A percentile compares a stretch with the other conserved stretches of the same genome.
These are phyloP conservation scores for Trichechus manatus DNA, from an alignment of 2,113 vertebrate genomes.

Conservation along the genomic window DNA sequence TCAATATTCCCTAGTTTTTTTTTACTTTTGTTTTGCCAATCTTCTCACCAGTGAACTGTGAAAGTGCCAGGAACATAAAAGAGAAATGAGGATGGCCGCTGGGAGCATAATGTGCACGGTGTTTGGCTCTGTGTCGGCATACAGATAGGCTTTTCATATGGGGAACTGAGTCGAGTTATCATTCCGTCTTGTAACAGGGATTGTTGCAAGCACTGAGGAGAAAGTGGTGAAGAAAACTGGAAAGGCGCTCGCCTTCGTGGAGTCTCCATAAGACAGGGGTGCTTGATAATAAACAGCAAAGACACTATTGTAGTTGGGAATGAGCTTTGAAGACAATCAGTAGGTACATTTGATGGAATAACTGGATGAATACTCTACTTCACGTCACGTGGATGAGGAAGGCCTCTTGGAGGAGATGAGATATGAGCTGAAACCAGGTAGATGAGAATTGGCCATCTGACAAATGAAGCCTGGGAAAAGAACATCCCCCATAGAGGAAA, in stretches of 20 bases:
- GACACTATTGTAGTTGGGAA: not conserved
- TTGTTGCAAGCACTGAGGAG: not conserved
- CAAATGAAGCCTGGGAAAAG: not conserved
- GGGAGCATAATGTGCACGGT: rapidly evolving
- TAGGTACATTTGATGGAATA: not conserved
- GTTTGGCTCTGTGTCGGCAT: not conserved
- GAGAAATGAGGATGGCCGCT: rapidly evolving
- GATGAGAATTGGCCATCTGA: not conserved
- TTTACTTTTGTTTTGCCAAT: not conserved
- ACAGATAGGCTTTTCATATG: rapidly evolving
- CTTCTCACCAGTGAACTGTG: not conserved
- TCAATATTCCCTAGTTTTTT: not conserved
- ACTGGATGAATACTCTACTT: too few relatives aligned
- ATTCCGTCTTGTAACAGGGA: not conserved
- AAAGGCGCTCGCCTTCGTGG: too few relatives aligned
- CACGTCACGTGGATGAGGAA: not conserved
- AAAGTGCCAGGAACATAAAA: not conserved
- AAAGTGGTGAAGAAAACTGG: not conserved
- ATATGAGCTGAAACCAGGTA: not conserved
- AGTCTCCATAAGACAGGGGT: not conserved
- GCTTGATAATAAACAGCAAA: not conserved
- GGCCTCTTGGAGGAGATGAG: not conserved
- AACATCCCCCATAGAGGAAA: not conserved
- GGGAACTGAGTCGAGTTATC: not conserved
- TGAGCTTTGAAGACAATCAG: not conserved